phyloP scores from a whole-genome alignment of 1,140 invertebrate species.

The Rhyacophila brunnea region DNA sequence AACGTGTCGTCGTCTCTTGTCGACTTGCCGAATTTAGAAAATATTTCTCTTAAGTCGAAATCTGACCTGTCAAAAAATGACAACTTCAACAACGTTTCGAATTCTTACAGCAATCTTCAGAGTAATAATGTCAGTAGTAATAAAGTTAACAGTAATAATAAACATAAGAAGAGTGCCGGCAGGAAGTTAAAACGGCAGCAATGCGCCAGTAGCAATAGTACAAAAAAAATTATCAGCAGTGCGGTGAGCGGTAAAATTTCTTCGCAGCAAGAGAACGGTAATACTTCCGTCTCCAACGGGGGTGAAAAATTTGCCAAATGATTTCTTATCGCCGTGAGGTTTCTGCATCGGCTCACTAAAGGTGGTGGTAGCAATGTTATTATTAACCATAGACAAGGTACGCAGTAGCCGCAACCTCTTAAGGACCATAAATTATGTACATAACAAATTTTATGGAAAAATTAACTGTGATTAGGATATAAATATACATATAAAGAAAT shows the following conservation, averaged over 20 bases:
- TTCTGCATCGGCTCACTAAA: slow-evolving; percentile 42
- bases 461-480: too few species aligned
- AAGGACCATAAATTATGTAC: neutral
- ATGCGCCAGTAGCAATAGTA: neutral
- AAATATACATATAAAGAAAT: too few species aligned
- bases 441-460: too few species aligned
- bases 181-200: neutral
- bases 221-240: too few species aligned
- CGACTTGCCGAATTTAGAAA: slow-evolving; percentile 43
- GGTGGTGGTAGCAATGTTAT: neutral
- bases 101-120: too few species aligned
- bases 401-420: slow-evolving; percentile 19
- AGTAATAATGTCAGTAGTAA: too few species aligned
- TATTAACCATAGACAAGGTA: slow-evolving; percentile 16
- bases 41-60: slow-evolving; percentile 42
- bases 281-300: neutral
- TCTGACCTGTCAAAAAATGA: slow-evolving; percentile 1
- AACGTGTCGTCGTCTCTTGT: neutral
- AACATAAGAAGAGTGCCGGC: neutral
- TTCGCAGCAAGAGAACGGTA: too few species aligned
- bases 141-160: too few species aligned
- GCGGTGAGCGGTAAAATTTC: neutral
- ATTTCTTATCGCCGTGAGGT: slow-evolving; percentile 48
- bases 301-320: slow-evolving; percentile 49
- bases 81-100: too few species aligned